These are phyloP conservation scores for Philereme transversata DNA, from an alignment of 2,888 invertebrate genomes.

Conservation along the genomic window DNA sequence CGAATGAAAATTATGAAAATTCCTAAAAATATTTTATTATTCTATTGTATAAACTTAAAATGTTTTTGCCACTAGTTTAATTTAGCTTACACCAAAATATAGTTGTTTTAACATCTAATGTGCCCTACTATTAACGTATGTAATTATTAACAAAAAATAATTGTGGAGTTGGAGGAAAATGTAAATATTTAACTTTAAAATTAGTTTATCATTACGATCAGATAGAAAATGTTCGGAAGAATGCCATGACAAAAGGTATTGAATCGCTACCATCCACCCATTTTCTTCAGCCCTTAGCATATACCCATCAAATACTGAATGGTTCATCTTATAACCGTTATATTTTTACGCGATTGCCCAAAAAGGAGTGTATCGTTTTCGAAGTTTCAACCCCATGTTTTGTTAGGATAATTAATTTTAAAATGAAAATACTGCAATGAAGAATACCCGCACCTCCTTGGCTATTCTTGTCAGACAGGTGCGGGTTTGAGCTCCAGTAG, in stretches of 20 bases:
- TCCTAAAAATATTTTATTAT: conserved; percentile 40
- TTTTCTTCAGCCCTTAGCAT: too few relatives aligned
- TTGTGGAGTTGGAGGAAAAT: conserved; percentile 43
- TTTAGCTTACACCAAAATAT: conserved; percentile 82
- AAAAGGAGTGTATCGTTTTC: not conserved
- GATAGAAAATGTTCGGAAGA: too few relatives aligned
- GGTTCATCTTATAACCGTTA: too few relatives aligned
- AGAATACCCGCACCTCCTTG: not conserved
- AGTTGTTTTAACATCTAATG: conserved; percentile 55
- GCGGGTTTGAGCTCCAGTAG: not conserved
- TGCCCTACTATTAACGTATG: conserved; percentile 54
- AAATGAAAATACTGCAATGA: conserved; percentile 22
- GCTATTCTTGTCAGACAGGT: not conserved
- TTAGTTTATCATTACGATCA: not conserved
- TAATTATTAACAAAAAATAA: conserved; percentile 41
- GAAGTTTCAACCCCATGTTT: conserved; percentile 3
- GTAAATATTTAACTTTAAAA: conserved; percentile 42
- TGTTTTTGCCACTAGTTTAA: conserved; percentile 75
- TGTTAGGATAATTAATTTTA: conserved; percentile 49
- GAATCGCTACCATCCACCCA: too few relatives aligned
- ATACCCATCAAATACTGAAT: too few relatives aligned
- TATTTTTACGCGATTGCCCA: too few relatives aligned
- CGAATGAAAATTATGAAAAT: conserved; percentile 37
- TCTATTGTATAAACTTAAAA: conserved; percentile 43
- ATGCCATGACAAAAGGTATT: too few relatives aligned